Evolutionary conservation across 2,113 vertebrate genomes (phyloP), one percentile per base, ranked within the genome.

Genomic region (Podarcis raffonei): DNA sequence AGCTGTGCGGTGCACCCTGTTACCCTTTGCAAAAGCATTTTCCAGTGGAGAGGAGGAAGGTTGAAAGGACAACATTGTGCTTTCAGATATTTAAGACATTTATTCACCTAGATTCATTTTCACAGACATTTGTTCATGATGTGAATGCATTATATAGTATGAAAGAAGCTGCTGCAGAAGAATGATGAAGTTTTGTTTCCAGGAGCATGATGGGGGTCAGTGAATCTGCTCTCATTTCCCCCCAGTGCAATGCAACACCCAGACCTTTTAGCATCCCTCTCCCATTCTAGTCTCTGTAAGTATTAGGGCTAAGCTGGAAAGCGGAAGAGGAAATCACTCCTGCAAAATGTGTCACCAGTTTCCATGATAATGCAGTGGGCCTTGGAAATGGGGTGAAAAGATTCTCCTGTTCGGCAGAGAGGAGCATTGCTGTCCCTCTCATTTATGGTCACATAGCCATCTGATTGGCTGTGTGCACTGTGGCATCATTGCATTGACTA

Each of bases 51-150:
- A 25, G n/a, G 66, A 53, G 32, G 42, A 84, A 72, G 87, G 62
- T 69, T 35, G 42, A 89, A 86, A 2, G 1, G 39, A 16, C 71
- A 87, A 85, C 23, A 6, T 84, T 76, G 59, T 81, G 48, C 48
- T 87, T 69, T 65, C 3, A 89, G 77, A 57, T 83, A 57, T 39
- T 83, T 69, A 84, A 72, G 90, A 15, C 79, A 66, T 83, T 87
- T 59, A 89, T 89, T 84, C 81, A 77, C 59, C 76, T 72, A 89
- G 22, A 78, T 83, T 69, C 42, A 84, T 53, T 84, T 83, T 22
- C 72, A 78, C 72, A 84, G 62, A 78, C 72, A 89, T 76, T 89
- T 53, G 72, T 89, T 89, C 87, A 77, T 83, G 48, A n/a, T 59
- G 9, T 79, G 57, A 74, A 37, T 62, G 37, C 53, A n/a, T 81